Evolutionary conservation across 1,140 invertebrate species (phyloP), one percentile per base, ranked within the genome.

Genomic region (Mizuhopecten yessoensis): DNA sequence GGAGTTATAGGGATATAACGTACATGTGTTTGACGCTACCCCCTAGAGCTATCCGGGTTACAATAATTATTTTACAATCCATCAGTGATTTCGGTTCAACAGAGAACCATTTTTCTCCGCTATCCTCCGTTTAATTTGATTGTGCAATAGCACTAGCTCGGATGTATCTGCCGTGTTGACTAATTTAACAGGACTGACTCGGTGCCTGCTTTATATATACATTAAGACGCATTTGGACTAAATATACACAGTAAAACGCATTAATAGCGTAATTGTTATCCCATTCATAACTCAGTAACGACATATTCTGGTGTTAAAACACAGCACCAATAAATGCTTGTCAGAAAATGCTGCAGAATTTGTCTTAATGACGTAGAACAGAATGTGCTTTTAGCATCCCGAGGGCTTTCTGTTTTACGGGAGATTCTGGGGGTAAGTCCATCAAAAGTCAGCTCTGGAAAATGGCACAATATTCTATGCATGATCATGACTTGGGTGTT

Each of bases 221-320:
- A 29, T 75, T 29, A 1, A n/a, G 23, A 75, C 57, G 29, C 5
- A 29, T 75, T 75, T 75, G 57, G n/a, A 75, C 5, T 9, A n/a
- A 5, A n/a, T 29, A 7, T 7, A 75, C 0, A 1, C 5, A 29
- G n/a, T 75, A 75, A 5, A 75, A n/a, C 23, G 20, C 23, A 11
- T n/a, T 29, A 75, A 20, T 17, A 20, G 45, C 45, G 45, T 57
- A 57, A 57, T 75, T 75, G 57, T 75, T 75, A 75, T 75, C 17
- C 57, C 57, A 75, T 75, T 29, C 57, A 75, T 75, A 75, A 75
- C 57, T 75, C 23, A 75, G 29, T 75, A 75, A 75, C 29, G 57
- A 75, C 57, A 75, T 75, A 75, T 75, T 75, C 23, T 29, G n/a
- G 57, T 75, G n/a, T 75, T 75, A 75, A 57, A 57, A 57, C 45